These are phyloP conservation scores for Anthopleura sola DNA, from an alignment of 64 coral and sea anemone genomes.

Conservation along the genomic window DNA sequence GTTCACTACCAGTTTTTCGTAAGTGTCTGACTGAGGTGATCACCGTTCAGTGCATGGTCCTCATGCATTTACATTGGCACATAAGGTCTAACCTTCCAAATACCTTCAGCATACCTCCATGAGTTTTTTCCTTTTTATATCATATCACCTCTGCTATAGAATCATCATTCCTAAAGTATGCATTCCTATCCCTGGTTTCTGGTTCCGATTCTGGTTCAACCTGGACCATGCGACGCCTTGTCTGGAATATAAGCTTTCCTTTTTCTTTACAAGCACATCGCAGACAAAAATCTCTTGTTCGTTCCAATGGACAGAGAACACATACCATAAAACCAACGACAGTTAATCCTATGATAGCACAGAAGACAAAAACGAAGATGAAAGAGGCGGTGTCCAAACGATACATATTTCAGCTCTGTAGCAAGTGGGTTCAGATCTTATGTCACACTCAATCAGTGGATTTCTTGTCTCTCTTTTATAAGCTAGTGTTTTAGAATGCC, in stretches of 20 bases:
- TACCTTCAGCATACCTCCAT: not conserved
- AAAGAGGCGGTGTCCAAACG: not conserved
- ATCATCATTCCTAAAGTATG: not conserved
- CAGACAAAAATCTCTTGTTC: not conserved
- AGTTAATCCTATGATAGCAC: not conserved
- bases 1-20: too few relatives aligned
- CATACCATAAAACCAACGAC: not conserved
- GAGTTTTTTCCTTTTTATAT: too few relatives aligned
- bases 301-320: not conserved
- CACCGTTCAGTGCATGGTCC: too few relatives aligned
- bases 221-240: not conserved
- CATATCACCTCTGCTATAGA: not conserved
- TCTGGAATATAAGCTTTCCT: not conserved
- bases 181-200: not conserved
- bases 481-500: too few relatives aligned
- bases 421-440: not conserved
- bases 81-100: too few relatives aligned
- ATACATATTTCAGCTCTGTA: not conserved
- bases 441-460: too few relatives aligned
- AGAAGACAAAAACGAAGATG: not conserved
- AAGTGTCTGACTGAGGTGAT: too few relatives aligned
- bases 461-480: too few relatives aligned
- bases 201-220: not conserved
- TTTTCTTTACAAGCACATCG: conserved; percentile 14
- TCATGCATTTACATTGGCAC: too few relatives aligned